Conservation (phyloP, 2,113 vertebrate species). For the Pachyramphus minor region DNA sequence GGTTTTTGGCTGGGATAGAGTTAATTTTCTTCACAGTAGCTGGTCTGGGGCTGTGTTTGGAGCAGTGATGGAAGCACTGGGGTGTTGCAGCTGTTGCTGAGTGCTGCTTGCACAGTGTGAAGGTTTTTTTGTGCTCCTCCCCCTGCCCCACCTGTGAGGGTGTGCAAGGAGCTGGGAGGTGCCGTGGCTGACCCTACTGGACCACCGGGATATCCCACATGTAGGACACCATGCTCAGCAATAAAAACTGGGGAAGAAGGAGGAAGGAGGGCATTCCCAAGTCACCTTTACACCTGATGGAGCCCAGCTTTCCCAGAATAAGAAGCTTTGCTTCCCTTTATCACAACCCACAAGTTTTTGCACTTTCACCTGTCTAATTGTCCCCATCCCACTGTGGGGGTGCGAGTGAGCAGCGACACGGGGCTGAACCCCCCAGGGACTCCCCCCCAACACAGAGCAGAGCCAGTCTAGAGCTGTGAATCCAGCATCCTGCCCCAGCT, state of each 20-base stretch:
- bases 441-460: rapidly evolving
- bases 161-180: neutral
- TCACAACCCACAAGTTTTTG: neutral
- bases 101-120: neutral
- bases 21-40: neutral
- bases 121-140: neutral
- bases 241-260: neutral
- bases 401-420: rapidly evolving
- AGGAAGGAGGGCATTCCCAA: neutral
- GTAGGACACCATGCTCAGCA: rapidly evolving
- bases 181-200: rapidly evolving
- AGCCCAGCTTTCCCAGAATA: neutral
- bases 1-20: neutral
- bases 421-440: rapidly evolving
- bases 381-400: rapidly evolving
- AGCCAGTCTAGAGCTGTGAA: neutral
- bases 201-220: neutral
- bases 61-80: neutral
- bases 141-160: too few relatives aligned
- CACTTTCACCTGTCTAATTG: neutral
- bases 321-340: neutral
- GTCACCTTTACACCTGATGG: rapidly evolving
- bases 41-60: neutral
- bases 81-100: neutral
- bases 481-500: neutral